Evolutionary conservation across 2,888 invertebrate genomes (phyloP).

Genomic region (Mylabris sibirica): DNA sequence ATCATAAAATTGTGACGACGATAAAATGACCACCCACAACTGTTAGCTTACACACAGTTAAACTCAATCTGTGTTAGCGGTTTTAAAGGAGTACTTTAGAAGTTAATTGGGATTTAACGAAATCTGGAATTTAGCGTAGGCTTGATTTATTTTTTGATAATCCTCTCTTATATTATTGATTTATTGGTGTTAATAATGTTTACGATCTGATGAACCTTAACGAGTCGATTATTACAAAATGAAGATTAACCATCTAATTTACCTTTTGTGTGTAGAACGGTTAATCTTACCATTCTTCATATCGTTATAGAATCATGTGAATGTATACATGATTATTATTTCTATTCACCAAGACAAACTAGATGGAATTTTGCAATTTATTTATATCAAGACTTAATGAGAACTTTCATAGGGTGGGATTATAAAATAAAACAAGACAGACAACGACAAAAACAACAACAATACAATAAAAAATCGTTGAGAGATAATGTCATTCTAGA

Average conservation of each 20-base stretch:
- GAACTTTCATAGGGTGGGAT: background rate
- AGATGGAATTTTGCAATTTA: background rate
- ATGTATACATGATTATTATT: background rate
- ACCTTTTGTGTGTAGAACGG: background rate
- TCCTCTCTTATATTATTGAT: no score
- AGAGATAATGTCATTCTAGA: background rate
- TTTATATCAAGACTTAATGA: background rate
- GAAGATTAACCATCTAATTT: constrained; percentile 6
- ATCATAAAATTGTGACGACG: constrained; percentile 18
- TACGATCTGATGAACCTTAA: background rate
- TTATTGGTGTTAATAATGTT: no score
- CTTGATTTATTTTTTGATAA: no score
- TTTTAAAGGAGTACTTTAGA: no score
- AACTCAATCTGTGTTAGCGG: no score
- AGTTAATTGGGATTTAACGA: no score
- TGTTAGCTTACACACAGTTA: constrained; percentile 15
- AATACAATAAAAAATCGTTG: no score
- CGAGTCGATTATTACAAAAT: background rate
- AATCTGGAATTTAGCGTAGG: no score
- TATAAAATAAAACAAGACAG: no score
- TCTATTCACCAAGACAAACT: background rate
- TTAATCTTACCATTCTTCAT: background rate
- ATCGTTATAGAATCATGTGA: background rate
- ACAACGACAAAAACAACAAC: background rate
- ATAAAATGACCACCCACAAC: constrained; percentile 25